These are phyloP conservation scores for Oreonectes daqikongensis DNA, from an alignment of 2,797 vertebrate species.

Conservation along the genomic window DNA sequence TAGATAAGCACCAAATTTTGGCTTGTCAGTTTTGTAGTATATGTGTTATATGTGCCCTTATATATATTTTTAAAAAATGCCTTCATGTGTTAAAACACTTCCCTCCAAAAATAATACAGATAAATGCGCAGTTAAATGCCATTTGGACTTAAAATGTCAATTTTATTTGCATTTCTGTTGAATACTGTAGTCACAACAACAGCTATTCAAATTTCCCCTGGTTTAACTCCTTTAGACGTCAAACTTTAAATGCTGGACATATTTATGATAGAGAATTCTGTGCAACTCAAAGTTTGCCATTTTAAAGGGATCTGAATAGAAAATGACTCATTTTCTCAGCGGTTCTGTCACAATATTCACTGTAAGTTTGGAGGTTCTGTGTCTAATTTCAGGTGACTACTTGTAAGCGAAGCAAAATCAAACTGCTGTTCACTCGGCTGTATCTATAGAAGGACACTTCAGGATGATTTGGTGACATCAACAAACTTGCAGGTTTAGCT, in stretches of 20 bases:
- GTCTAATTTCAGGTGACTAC: constrained; percentile 2
- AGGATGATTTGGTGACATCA: constrained; percentile 11
- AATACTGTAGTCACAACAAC: constrained; percentile 36
- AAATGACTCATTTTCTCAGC: not conserved
- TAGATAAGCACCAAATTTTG: too few relatives aligned
- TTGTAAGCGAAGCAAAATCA: not conserved
- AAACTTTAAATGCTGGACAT: constrained; percentile 38
- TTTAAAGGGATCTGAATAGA: constrained; percentile 38
- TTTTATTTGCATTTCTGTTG: constrained; percentile 42
- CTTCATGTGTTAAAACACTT: too few relatives aligned
- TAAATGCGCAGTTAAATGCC: not conserved
- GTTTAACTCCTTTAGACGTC: constrained; percentile 19
- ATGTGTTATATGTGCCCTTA: too few relatives aligned
- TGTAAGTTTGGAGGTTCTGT: not conserved
- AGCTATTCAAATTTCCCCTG: constrained; percentile 9
- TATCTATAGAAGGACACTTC: constrained; percentile 24
- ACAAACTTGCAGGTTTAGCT: not conserved
- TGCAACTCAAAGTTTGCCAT: constrained; percentile 31
- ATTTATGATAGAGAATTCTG: constrained; percentile 10
- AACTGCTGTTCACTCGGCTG: not conserved
- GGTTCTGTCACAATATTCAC: not conserved
- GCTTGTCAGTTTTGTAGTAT: too few relatives aligned
- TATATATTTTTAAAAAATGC: not conserved
- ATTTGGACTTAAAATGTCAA: constrained; percentile 1
- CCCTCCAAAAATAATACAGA: not conserved